These are phyloP conservation scores for Seira sanloemensis DNA, from an alignment of 2,888 invertebrate species.

Conservation along the genomic window DNA sequence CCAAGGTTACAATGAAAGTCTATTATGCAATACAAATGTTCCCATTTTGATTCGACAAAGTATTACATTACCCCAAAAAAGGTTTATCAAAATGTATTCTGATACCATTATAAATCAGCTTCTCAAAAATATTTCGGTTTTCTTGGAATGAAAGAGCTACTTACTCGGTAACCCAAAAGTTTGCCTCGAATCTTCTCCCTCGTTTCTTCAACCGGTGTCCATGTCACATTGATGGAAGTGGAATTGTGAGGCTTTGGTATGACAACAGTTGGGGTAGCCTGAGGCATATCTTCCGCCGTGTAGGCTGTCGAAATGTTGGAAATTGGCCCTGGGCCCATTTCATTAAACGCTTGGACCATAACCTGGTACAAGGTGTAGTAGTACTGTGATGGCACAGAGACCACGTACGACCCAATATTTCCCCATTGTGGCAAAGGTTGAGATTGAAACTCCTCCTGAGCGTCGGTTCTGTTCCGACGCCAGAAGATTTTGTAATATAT, in stretches of 20 bases:
- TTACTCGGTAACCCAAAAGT: constrained; percentile 91
- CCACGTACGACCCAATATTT: constrained; percentile 86
- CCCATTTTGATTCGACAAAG: too few relatives aligned
- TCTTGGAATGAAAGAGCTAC: too few relatives aligned
- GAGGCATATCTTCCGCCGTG: constrained; percentile 95
- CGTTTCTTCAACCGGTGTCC: constrained; percentile 90
- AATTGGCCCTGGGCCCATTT: constrained; percentile 88
- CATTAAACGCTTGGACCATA: constrained; percentile 86
- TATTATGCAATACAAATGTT: too few relatives aligned
- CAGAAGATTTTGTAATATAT: constrained; percentile 94
- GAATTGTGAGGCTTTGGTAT: constrained; percentile 89
- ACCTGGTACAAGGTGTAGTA: constrained; percentile 91
- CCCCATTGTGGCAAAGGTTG: constrained; percentile 83
- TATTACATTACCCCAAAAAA: too few relatives aligned
- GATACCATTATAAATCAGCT: too few relatives aligned
- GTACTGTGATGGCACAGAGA: constrained; percentile 83
- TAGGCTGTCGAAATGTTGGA: constrained; percentile 85
- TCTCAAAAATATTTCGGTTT: too few relatives aligned
- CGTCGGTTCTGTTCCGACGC: constrained; percentile 81
- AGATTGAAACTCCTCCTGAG: constrained; percentile 86
- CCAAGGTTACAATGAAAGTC: too few relatives aligned
- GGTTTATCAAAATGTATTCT: too few relatives aligned
- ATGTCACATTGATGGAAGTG: constrained; percentile 93
- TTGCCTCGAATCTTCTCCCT: constrained; percentile 91
- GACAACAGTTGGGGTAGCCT: constrained; percentile 90